Conservation (phyloP, 2,888 invertebrate genomes). For the Nyleta sp. region DNA sequence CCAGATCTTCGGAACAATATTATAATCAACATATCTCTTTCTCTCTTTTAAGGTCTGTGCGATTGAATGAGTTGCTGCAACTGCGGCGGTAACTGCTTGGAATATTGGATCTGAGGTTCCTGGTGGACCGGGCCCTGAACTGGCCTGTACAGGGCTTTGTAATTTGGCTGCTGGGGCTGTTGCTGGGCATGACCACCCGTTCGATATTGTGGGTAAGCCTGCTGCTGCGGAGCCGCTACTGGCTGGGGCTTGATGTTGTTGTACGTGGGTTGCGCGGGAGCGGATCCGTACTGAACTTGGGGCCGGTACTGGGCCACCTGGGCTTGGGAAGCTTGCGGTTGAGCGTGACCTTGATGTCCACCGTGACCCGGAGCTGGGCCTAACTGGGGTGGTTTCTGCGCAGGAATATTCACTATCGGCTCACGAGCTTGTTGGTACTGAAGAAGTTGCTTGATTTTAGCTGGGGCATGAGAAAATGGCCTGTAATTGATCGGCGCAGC, state of each 20-base stretch:
- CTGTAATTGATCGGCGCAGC: conserved; percentile 70
- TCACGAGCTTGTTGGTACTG: conserved; percentile 75
- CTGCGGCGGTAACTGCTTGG: conserved; percentile 61
- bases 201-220: conserved; percentile 51
- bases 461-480: conserved; percentile 74
- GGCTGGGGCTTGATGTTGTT: conserved; percentile 44
- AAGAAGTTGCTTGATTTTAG: conserved; percentile 76
- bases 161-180: conserved; percentile 65
- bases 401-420: conserved; percentile 76
- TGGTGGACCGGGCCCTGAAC: conserved; percentile 39
- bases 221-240: conserved; percentile 29
- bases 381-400: conserved; percentile 72
- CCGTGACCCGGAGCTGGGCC: conserved; percentile 51
- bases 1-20: too few relatives aligned
- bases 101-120: conserved; percentile 60
- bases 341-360: conserved; percentile 56
- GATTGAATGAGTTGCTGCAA: conserved; percentile 61
- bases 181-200: conserved; percentile 44
- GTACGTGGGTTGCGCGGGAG: conserved; percentile 73
- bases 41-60: conserved; percentile 54
- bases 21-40: too few relatives aligned
- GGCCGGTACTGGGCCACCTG: conserved; percentile 72
- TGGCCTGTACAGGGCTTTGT: conserved; percentile 64
- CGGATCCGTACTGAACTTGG: conserved; percentile 71
- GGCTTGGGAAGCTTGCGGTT: conserved; percentile 63